Percentiles rank a stretch among this genome's conserved stretches.
phyloP scores from a whole-genome alignment of 1,140 invertebrate genomes.

The Bemisia tabaci region DNA sequence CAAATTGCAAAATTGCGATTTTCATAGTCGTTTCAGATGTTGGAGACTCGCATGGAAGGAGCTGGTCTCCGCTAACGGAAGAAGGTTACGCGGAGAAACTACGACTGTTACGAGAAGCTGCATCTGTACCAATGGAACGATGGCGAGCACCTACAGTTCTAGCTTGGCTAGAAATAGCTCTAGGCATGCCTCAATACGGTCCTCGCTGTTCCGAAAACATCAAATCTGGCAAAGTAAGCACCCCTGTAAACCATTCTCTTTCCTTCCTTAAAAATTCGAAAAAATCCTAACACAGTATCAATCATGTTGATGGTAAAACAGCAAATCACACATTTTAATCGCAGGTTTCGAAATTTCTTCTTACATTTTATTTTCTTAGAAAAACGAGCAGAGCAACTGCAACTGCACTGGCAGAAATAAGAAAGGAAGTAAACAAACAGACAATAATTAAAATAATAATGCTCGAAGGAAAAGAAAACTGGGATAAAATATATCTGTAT shows the following conservation, averaged over 20 bases:
- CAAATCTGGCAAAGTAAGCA: constrained; percentile 77
- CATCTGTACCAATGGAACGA: constrained; percentile 71
- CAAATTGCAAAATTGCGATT: too few relatives aligned
- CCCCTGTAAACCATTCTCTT: constrained; percentile 3
- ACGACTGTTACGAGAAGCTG: constrained; percentile 65
- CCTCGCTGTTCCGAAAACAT: constrained; percentile 79
- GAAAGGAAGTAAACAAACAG: too few relatives aligned
- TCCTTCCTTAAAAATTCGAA: neutral
- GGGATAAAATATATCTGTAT: too few relatives aligned
- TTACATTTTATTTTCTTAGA: too few relatives aligned
- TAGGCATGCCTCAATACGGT: constrained; percentile 88
- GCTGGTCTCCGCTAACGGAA: constrained; percentile 65
- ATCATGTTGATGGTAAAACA: too few relatives aligned
- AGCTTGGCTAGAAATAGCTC: constrained; percentile 81
- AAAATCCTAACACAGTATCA: too few relatives aligned
- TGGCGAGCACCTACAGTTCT: constrained; percentile 86
- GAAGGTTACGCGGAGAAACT: constrained; percentile 74
- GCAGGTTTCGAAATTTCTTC: too few relatives aligned
- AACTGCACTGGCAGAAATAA: too few relatives aligned
- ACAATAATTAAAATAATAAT: too few relatives aligned
- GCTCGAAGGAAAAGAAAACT: too few relatives aligned
- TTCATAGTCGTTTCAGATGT: constrained; percentile 8
- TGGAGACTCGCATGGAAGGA: constrained; percentile 17
- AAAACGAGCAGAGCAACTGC: too few relatives aligned
- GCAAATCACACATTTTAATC: too few relatives aligned